Base-by-base conservation (phyloP, 1,140 invertebrate genomes). In the Steinernema feltiae region DNA sequence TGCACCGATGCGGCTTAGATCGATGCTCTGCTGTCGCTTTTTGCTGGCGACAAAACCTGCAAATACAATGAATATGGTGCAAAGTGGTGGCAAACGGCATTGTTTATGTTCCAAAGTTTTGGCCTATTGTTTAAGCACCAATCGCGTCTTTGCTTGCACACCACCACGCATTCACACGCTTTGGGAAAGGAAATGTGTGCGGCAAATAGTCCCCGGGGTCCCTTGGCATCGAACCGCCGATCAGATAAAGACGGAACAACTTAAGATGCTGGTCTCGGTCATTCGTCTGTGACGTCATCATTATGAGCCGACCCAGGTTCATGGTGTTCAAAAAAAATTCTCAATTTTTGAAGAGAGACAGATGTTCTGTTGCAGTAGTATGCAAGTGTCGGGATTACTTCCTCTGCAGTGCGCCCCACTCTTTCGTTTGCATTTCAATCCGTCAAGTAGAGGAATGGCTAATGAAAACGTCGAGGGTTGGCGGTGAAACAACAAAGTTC, bases 181-280 rank as follows among this genome's bases (percentile, higher is more conserved):
- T 27, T 63, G 53, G 53, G 15, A 21, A 7, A 27, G 24, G 3
- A 7, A 63, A 63, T 63, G 53, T 63, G 53, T 63, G 53, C 53
- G 53, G 53, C 53, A 63, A 63, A 63, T 63, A 63, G 53, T 63
- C 53, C 53, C 53, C 24, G 7, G 53, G 53, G 53, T 17, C 12
- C 53, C 7, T 12, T 15, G 24, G 12, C 53, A 63, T 63, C 12
- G 53, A 63, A 63, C 12, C 12, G 53, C 53, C 53, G 53, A 63
- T 63, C 53, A 63, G 53, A 63, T 63, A 63, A 63, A 63, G 53
- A 63, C 24, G 53, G 53, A 63, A 63, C 53, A 63, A 63, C 24
- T 63, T 27, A 21, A 63, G 53, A 63, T 63, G 53, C 7, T 27
- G 53, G 53, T 63, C 53, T 63, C 53, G 53, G 53, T 3, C 53